Evolutionary conservation across 53 echinoderm and acorn worm genomes (phyloP).

Genomic region (Astropecten irregularis): DNA sequence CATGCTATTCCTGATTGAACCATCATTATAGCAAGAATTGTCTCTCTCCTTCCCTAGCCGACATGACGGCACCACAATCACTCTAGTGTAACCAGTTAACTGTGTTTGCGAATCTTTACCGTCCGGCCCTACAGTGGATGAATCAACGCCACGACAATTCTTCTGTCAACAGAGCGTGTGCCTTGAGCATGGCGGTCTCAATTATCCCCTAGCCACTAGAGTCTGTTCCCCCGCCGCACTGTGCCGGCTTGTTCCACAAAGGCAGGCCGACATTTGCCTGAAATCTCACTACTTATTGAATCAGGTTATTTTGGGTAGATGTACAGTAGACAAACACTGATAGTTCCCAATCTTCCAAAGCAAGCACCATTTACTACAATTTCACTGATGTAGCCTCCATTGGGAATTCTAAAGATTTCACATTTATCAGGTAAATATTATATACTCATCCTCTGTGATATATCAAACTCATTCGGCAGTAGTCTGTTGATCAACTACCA

Average conservation of each 20-base stretch:
- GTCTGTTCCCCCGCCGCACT: background rate
- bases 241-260: conserved; percentile 32
- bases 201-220: conserved; percentile 35
- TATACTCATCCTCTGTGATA: background rate
- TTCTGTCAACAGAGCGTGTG: conserved; percentile 61
- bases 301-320: background rate
- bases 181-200: conserved; percentile 45
- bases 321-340: conserved; percentile 17
- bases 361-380: conserved; percentile 48
- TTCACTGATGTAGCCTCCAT: background rate
- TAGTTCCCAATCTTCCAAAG: conserved; percentile 47
- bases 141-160: conserved; percentile 37
- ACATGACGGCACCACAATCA: conserved; percentile 50
- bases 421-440: conserved; percentile 41
- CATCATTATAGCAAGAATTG: conserved; percentile 4
- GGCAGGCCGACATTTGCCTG: conserved; percentile 31
- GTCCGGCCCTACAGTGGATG: conserved; percentile 35
- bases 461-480: too few species aligned
- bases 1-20: background rate
- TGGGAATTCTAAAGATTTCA: conserved; percentile 21
- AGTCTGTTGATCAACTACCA: too few species aligned
- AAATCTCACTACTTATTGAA: conserved; percentile 42
- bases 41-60: background rate
- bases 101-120: conserved; percentile 47
- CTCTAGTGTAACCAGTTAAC: conserved; percentile 60